Evolutionary conservation across 2,888 invertebrate genomes (phyloP).

Genomic region (Chalcosyrphus nemorum): DNA sequence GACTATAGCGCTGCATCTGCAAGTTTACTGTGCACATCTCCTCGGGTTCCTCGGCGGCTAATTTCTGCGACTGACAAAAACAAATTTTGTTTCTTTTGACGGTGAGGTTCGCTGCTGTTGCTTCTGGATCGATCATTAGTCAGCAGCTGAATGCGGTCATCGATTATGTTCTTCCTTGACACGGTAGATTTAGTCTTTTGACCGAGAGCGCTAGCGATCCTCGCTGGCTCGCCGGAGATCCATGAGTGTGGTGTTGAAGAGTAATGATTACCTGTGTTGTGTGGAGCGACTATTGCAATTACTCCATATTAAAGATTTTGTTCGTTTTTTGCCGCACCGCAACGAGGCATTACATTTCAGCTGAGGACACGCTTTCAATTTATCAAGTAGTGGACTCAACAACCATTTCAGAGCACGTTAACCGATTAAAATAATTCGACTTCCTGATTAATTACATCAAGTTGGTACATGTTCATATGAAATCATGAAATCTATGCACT

Average conservation of each 20-base stretch:
- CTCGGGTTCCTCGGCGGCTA: slow-evolving; percentile 48
- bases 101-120: slow-evolving; percentile 66
- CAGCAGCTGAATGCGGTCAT: slow-evolving; percentile 70
- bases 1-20: slow-evolving; percentile 27
- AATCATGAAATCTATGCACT: too few relatives aligned
- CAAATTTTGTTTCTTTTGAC: slow-evolving; percentile 70
- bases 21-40: slow-evolving; percentile 13
- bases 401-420: slow-evolving; percentile 66
- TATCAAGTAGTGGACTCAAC: slow-evolving; percentile 62
- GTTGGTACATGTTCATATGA: too few relatives aligned
- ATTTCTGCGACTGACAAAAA: slow-evolving; percentile 72
- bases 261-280: slow-evolving; percentile 72
- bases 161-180: slow-evolving; percentile 71
- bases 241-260: slow-evolving; percentile 71
- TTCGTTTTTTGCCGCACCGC: slow-evolving; percentile 29
- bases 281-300: slow-evolving; percentile 67
- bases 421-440: slow-evolving; percentile 72
- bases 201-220: slow-evolving; percentile 58
- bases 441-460: slow-evolving; percentile 59
- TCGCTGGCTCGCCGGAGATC: slow-evolving; percentile 58
- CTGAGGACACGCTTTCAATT: slow-evolving; percentile 68
- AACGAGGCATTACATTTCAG: slow-evolving; percentile 55
- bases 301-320: slow-evolving; percentile 66
- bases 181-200: slow-evolving; percentile 71
- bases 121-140: slow-evolving; percentile 72